Evolutionary conservation across 2,888 invertebrate genomes (phyloP).

Genomic region (Melolontha melolontha): DNA sequence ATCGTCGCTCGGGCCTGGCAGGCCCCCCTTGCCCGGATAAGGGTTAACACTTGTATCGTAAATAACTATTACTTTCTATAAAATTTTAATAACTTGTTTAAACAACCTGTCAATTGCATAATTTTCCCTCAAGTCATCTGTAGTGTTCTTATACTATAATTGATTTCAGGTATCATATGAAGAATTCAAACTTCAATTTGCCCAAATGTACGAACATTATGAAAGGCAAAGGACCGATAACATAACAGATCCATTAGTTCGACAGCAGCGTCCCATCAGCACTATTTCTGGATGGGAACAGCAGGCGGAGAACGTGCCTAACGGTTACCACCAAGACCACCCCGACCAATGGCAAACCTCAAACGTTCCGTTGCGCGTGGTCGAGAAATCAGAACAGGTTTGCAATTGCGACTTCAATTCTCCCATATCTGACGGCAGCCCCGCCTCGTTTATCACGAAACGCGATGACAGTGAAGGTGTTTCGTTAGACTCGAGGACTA

Average conservation of each 20-base stretch:
- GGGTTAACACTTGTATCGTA: no score
- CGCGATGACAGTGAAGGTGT: slow-evolving; percentile 68
- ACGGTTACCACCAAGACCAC: slow-evolving; percentile 60
- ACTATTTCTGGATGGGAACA: slow-evolving; percentile 97
- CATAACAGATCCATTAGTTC: slow-evolving; percentile 93
- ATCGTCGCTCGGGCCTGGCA: no score
- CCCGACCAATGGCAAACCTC: slow-evolving; percentile 60
- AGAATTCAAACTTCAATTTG: slow-evolving; percentile 97
- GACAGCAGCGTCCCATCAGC: slow-evolving; percentile 93
- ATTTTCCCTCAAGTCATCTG: no score
- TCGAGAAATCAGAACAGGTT: slow-evolving; percentile 61
- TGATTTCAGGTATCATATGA: slow-evolving; percentile 89
- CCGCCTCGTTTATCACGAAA: slow-evolving; percentile 65
- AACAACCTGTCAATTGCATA: no score
- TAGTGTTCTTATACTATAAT: no score
- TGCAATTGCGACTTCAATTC: slow-evolving; percentile 66
- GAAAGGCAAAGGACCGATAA: slow-evolving; percentile 94
- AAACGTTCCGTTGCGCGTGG: slow-evolving; percentile 55
- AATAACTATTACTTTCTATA: no score
- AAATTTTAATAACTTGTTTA: no score
- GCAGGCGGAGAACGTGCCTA: slow-evolving; percentile 65
- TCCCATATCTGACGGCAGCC: slow-evolving; percentile 67
- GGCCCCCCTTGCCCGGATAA: no score
- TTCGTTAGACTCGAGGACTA: slow-evolving; percentile 68
- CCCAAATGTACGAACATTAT: slow-evolving; percentile 97